Base-by-base conservation (phyloP, 2,888 invertebrate genomes). In the Aplocera efformata region DNA sequence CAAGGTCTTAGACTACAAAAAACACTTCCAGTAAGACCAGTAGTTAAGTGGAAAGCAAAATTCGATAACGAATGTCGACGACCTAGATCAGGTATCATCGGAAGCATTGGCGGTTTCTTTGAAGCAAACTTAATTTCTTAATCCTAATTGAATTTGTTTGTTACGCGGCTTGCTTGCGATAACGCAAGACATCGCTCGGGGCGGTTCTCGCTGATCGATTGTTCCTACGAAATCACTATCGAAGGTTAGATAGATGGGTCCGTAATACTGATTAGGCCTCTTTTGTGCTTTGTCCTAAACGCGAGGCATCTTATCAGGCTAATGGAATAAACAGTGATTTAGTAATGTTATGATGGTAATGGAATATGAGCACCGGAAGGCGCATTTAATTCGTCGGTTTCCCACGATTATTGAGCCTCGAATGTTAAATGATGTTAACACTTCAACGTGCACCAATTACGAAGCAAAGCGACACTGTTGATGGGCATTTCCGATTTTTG, bases 111-210 rank as follows among this genome's bases (percentile, higher is more conserved):
- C 84, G 84, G 82, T 67, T 56, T 64, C 79, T 84, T 83, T 81
- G 79, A 78, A 67, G 48, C 48, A 47, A 64, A 61, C 58, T 74
- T 79, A 82, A 83, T 80, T 85, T 83, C 83, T 85, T 84, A 84
- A 85, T 83, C 78, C 82, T 85, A 84, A 86, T 84, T 86, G 85
- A 84, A 77, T 85, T 85, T 85, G 80, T 83, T 84, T 83, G 85
- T 86, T 76, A 70, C 67, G 65, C 62, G 63, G 59, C 63, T 61
- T 55, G 48, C 58, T 56, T 45, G 60, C 60, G 79, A 83, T 83
- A 82, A 75, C 71, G 73, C 61, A 68, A 76, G 64, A 63, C 57
- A 53, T 48, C 56, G 61, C 67, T 58, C 58, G 60, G 56, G 53
- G 58, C 60, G 60, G 64, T 62, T 60, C 42, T 52, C 52, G 57